Base-by-base conservation (phyloP, 2,113 vertebrate genomes). In the Hippocampus comes region DNA sequence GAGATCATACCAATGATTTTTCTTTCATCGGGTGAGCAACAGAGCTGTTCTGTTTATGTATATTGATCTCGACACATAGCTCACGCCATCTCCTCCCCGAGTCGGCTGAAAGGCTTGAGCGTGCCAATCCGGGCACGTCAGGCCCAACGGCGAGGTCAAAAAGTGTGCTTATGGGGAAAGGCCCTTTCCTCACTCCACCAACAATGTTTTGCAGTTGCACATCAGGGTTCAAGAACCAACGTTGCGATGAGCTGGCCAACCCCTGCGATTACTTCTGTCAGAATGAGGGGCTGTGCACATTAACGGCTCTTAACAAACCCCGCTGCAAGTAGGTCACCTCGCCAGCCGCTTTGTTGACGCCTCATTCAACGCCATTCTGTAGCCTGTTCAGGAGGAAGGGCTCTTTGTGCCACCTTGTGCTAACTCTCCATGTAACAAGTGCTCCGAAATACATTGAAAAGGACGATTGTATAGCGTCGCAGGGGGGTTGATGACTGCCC, bases 241-340 rank as follows among this genome's bases (percentile, higher is more conserved):
- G 97, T 93, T 99, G 97, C 94, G 97, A 99, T 95, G 96, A 99
- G 94, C 97, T 96, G 95, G 94, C 96, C 93, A 99, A 99, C 94
- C 97, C 96, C 91, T 99, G 97, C 94, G 97, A 99, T 98, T 96
- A 98, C 96, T 98, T 98, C 97, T 99, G 97, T 98, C 97, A 99
- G 95, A 99, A 99, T 95, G 97, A 98, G 94, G 97, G 97, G 94
- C 95, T 97, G 94, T 99, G 97, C 96, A 94, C 96, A 95, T 95
- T 99, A 96, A 99, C 95, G 91, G 90, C 96, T 93, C 94, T 97
- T 97, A 99, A 98, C 96, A 98, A 99, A 94, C 97, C 97, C 69
- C 96, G 94, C 94, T 99, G 97, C 97, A 99, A 99, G 97, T 99
- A 99, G 95, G 97, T 99, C 77, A 80, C 90, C 84, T 84, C 51